Base-by-base conservation (phyloP, 1,140 invertebrate species). In the Vollenhovia emeryi region DNA sequence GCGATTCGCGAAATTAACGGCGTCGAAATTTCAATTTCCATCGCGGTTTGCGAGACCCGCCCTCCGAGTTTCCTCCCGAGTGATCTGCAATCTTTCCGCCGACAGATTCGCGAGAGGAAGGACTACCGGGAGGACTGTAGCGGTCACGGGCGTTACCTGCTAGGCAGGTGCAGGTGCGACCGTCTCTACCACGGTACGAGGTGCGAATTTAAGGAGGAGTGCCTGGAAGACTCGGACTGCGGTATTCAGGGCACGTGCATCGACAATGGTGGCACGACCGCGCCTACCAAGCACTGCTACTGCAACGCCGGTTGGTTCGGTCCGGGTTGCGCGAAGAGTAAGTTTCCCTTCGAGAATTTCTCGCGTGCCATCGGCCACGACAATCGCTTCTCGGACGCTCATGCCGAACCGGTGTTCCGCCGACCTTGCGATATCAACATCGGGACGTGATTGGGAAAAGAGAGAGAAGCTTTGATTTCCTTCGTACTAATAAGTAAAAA, bases 271-370 rank as follows among this genome's bases (percentile, higher is more conserved):
- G 96, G 98, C 0, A 98, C 97, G 0, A 97, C 97, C 9, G 95
- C 97, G 30, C 98, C 98, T 0, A 96, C 96, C 36, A 97, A 96
- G 87, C 97, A 98, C 89, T 99, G 98, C 93, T 99, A 98, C 93
- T 99, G 98, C 92, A 96, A 98, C 85, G 95, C 96, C 27, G 98
- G 98, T 18, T 98, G 97, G 96, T 98, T 97, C 92, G 97, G 97
- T 8, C 95, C 96, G 4, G 96, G 96, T 8, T 98, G 97, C 91
- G 96, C 96, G 84, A 97, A 97, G 95, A 96, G 97, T 97, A 92
- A 96, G 96, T 95, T 80, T 80, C 50, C 78, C 68, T 33, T 21
- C 36, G 11, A 30, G 66, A 73, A 82, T 82, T 82, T 45, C 50
- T 82, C 27, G 78, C 64, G 36, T 43, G 30, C 13, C 50, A 40